These are phyloP conservation scores for Stegodyphus dumicola DNA, from an alignment of 1,140 invertebrate genomes.

Conservation along the genomic window DNA sequence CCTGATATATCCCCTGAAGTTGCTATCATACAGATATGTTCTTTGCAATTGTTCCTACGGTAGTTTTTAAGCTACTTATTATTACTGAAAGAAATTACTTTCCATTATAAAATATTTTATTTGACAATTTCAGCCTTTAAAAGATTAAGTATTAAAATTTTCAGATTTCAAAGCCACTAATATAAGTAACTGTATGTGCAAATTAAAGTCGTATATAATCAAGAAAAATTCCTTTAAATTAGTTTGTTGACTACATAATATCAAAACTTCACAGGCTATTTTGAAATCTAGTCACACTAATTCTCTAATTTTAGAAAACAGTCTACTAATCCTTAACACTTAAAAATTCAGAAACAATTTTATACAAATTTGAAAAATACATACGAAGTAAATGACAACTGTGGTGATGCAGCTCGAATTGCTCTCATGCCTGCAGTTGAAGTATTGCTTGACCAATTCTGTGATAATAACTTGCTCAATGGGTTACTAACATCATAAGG, in stretches of 20 bases:
- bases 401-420: slow-evolving; percentile 53
- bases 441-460: slow-evolving; percentile 25
- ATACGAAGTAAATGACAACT: slow-evolving; percentile 47
- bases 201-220: not conserved
- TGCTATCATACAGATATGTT: no score
- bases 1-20: no score
- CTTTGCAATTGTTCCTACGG: no score
- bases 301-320: not conserved
- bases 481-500: slow-evolving; percentile 34
- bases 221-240: not conserved
- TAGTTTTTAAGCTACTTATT: no score
- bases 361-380: slow-evolving; percentile 12
- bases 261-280: not conserved
- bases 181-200: not conserved
- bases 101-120: no score
- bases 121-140: no score
- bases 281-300: not conserved
- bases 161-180: no score
- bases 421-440: slow-evolving; percentile 43
- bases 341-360: no score
- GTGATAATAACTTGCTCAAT: slow-evolving; percentile 45
- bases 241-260: not conserved
- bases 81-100: no score
- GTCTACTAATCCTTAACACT: no score
- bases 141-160: no score